Evolutionary conservation across 2,888 invertebrate genomes (phyloP).

Genomic region (Dioctria linearis): DNA sequence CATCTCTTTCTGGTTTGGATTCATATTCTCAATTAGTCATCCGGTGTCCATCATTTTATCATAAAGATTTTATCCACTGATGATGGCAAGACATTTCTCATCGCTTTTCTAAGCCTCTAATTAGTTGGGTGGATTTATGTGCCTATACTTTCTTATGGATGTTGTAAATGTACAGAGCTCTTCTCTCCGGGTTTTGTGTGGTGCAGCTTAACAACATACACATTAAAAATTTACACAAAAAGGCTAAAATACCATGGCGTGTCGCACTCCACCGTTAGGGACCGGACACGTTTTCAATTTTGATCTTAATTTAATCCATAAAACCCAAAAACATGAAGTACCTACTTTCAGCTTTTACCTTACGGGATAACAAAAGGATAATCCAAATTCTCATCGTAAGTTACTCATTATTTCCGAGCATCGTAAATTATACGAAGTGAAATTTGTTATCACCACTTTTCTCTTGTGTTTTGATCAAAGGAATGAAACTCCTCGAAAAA

Average conservation of each 20-base stretch:
- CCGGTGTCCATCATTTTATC: slow-evolving; percentile 41
- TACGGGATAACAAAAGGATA: slow-evolving; percentile 3
- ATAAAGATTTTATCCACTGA: slow-evolving; percentile 40
- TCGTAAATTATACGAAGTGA: slow-evolving; percentile 22
- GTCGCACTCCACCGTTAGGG: background rate
- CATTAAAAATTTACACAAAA: no score
- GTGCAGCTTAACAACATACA: no score
- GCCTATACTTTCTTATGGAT: background rate
- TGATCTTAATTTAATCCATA: slow-evolving; percentile 35
- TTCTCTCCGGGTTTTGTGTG: no score
- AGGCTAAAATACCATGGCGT: no score
- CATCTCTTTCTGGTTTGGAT: slow-evolving; percentile 24
- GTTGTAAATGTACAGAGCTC: no score
- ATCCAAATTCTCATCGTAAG: slow-evolving; percentile 18
- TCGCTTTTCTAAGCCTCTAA: slow-evolving; percentile 19
- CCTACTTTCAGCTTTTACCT: slow-evolving; percentile 4
- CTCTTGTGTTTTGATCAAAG: slow-evolving; percentile 16
- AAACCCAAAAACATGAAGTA: slow-evolving; percentile 18
- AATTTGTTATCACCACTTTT: slow-evolving; percentile 10
- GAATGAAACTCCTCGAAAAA: slow-evolving; percentile 31
- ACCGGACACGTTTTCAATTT: slow-evolving; percentile 21
- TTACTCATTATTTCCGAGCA: slow-evolving; percentile 32
- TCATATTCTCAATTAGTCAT: slow-evolving; percentile 40
- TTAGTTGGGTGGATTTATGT: slow-evolving; percentile 37
- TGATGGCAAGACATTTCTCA: slow-evolving; percentile 22